A percentile compares a stretch with the other conserved stretches of the same genome.
Conservation (phyloP, 2,113 vertebrate species). For the Cromileptes altivelis region DNA sequence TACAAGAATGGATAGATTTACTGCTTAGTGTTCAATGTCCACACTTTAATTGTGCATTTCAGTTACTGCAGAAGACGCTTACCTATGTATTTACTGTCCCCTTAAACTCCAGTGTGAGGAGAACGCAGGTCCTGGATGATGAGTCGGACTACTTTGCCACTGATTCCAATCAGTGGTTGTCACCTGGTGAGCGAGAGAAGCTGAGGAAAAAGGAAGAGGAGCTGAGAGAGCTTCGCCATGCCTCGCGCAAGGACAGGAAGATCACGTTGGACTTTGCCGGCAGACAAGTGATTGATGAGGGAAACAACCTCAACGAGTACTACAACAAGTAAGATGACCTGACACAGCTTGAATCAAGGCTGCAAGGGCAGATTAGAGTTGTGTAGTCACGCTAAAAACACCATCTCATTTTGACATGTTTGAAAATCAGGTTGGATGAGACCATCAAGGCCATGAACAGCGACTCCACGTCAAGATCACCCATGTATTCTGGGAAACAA, state of each 20-base stretch:
- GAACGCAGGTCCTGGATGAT: conserved; percentile 97
- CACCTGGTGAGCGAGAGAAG: conserved; percentile 89
- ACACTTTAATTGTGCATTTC: conserved; percentile 1
- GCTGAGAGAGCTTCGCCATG: conserved; percentile 91
- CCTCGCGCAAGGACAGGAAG: conserved; percentile 90
- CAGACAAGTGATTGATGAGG: conserved; percentile 91
- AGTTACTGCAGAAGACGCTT: background rate
- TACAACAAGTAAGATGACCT: conserved; percentile 84
- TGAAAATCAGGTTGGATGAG: conserved; percentile 89
- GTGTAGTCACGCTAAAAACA: background rate
- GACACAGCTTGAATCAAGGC: background rate
- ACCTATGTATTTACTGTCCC: background rate
- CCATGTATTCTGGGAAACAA: conserved; percentile 53
- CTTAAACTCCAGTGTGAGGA: conserved; percentile 85
- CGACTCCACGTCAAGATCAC: conserved; percentile 79
- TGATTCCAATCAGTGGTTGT: conserved; percentile 97
- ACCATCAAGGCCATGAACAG: conserved; percentile 86
- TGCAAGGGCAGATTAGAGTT: background rate
- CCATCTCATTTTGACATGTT: background rate
- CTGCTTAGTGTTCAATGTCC: background rate
- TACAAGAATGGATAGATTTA: background rate
- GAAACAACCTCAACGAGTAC: conserved; percentile 87
- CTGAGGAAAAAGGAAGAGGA: conserved; percentile 91
- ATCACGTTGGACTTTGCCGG: conserved; percentile 97
- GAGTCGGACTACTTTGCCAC: conserved; percentile 96